Evolutionary conservation across 2,113 vertebrate species (phyloP).

Genomic region (Psephotus haematonotus): DNA sequence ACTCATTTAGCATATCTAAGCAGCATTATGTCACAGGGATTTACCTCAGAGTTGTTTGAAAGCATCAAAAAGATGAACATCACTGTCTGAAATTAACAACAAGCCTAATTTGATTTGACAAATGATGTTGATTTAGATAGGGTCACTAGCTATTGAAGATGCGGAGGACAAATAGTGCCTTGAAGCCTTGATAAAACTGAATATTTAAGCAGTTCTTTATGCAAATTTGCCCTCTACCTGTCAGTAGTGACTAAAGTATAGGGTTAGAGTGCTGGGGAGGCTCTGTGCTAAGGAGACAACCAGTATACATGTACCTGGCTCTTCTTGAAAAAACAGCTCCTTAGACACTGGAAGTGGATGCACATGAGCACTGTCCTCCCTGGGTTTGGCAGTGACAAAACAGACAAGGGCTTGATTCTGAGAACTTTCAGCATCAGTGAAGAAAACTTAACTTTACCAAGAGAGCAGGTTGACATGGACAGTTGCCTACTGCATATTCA

Average conservation of each 20-base stretch:
- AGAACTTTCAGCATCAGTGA: not conserved
- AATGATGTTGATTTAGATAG: slow-evolving; percentile 82
- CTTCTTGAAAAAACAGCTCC: not conserved
- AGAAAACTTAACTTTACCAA: not conserved
- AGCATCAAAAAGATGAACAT: slow-evolving; percentile 82
- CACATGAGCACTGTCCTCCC: not conserved
- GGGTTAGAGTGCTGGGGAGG: slow-evolving; percentile 40
- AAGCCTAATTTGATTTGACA: slow-evolving; percentile 90
- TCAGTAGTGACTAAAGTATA: slow-evolving; percentile 68
- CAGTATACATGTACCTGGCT: slow-evolving; percentile 27
- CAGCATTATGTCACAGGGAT: slow-evolving; percentile 79
- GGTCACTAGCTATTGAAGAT: slow-evolving; percentile 80
- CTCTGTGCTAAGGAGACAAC: slow-evolving; percentile 4
- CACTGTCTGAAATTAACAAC: slow-evolving; percentile 82
- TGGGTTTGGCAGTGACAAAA: slow-evolving; percentile 16
- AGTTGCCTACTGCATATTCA: not conserved
- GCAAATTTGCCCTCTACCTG: slow-evolving; percentile 84
- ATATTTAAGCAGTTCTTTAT: slow-evolving; percentile 84
- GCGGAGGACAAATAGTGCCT: slow-evolving; percentile 77
- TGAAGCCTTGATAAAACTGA: slow-evolving; percentile 79
- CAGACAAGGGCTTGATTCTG: not conserved
- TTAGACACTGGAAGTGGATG: not conserved
- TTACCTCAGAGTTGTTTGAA: slow-evolving; percentile 77
- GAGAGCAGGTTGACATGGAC: not conserved
- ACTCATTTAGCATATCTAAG: slow-evolving; percentile 86